phyloP scores from a whole-genome alignment of 2,797 vertebrate genomes.

The Gambusia yucatana region DNA sequence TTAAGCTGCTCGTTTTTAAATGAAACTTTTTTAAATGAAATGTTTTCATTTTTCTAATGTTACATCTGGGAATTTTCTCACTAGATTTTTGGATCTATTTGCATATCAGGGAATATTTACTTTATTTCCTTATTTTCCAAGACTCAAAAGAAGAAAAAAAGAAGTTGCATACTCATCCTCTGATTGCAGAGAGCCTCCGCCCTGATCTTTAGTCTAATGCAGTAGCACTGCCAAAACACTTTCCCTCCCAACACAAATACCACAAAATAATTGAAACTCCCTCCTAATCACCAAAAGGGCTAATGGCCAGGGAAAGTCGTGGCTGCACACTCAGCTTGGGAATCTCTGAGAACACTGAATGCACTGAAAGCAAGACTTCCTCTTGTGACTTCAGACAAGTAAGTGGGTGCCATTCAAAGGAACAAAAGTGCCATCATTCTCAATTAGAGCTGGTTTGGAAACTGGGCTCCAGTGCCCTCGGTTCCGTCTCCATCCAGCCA shows the following conservation, averaged over 20 bases:
- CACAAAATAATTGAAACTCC: conserved; percentile 57
- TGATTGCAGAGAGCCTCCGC: conserved; percentile 11
- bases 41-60: background rate
- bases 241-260: conserved; percentile 44
- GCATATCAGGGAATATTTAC: background rate
- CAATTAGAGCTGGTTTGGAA: conserved; percentile 68
- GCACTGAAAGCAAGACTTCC: conserved; percentile 68
- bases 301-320: conserved; percentile 43
- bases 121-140: background rate
- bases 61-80: background rate
- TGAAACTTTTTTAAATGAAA: background rate
- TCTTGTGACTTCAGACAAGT: conserved; percentile 69
- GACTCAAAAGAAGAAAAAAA: background rate
- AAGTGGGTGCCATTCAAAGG: conserved; percentile 66
- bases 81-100: background rate
- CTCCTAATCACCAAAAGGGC: conserved; percentile 55
- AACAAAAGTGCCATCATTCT: conserved; percentile 75
- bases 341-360: conserved; percentile 57
- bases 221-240: conserved; percentile 35
- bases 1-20: background rate
- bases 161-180: conserved; percentile 1
- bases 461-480: conserved; percentile 42
- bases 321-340: conserved; percentile 69
- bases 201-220: conserved; percentile 12
- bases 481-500: conserved; percentile 32